Evolutionary conservation across 2,113 vertebrate species (phyloP).

Genomic region (Columbina picui): DNA sequence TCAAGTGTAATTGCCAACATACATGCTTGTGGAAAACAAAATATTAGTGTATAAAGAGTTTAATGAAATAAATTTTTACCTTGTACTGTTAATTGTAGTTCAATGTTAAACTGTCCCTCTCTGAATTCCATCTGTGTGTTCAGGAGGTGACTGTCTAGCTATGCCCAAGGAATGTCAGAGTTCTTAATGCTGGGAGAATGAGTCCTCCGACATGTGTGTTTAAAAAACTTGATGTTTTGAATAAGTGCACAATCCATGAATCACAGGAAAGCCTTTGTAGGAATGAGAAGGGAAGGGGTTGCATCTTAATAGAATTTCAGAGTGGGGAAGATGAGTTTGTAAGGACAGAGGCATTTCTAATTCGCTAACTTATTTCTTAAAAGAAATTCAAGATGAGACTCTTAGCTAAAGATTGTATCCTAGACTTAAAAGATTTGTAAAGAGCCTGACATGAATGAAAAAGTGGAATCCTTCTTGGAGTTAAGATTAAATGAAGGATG

Average conservation of each 20-base stretch:
- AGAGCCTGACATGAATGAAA: background rate
- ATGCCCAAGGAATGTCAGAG: background rate
- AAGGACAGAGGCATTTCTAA: background rate
- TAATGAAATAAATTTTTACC: background rate
- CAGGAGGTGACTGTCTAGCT: background rate
- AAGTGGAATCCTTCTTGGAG: background rate
- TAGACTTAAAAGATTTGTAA: background rate
- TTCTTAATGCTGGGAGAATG: background rate
- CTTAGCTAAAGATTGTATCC: background rate
- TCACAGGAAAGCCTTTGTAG: background rate
- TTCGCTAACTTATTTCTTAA: background rate
- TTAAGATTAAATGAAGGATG: background rate
- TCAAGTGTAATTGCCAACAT: background rate
- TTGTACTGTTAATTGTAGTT: background rate
- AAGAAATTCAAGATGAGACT: background rate
- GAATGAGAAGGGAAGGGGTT: background rate
- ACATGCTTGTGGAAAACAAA: background rate
- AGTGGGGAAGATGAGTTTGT: background rate
- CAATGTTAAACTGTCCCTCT: background rate
- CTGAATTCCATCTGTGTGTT: background rate
- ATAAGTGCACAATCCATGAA: background rate
- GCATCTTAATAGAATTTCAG: background rate
- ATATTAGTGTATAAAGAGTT: background rate
- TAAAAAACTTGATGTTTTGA: background rate
- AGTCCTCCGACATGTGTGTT: background rate